These are phyloP conservation scores for Chelon auratus DNA, from an alignment of 2,797 vertebrate genomes.

Conservation along the genomic window DNA sequence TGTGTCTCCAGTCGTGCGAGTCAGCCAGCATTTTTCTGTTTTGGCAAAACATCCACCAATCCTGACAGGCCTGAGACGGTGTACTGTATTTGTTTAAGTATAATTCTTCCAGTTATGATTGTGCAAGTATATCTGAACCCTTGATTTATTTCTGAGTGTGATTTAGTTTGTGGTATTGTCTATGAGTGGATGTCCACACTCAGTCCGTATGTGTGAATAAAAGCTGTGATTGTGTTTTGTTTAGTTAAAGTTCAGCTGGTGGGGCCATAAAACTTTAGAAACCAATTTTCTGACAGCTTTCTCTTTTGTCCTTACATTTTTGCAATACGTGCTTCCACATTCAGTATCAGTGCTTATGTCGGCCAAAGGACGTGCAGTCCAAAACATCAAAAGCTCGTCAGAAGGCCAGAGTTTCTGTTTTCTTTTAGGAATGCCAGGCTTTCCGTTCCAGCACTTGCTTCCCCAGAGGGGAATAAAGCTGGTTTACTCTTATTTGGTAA, in stretches of 20 bases:
- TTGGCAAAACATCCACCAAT: slow-evolving; percentile 31
- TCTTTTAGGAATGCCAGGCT: slow-evolving; percentile 70
- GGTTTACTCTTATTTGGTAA: slow-evolving; percentile 83
- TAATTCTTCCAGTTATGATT: background rate
- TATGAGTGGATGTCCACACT: background rate
- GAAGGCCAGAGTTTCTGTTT: slow-evolving; percentile 67
- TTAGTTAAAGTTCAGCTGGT: slow-evolving; percentile 29
- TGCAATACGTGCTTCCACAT: slow-evolving; percentile 4
- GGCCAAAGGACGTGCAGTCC: slow-evolving; percentile 61
- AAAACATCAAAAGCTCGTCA: slow-evolving; percentile 60
- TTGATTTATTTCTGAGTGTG: background rate
- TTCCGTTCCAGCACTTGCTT: slow-evolving; percentile 70
- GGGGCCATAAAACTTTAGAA: slow-evolving; percentile 34
- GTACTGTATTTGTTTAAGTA: slow-evolving; percentile 9
- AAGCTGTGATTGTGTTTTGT: slow-evolving; percentile 6
- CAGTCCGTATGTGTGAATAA: slow-evolving; percentile 17
- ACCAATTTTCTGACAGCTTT: slow-evolving; percentile 27
- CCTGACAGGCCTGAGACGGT: background rate
- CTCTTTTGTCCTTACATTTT: slow-evolving; percentile 29
- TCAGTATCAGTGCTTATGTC: slow-evolving; percentile 67
- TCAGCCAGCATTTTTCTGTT: slow-evolving; percentile 39
- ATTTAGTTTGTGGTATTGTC: slow-evolving; percentile 5
- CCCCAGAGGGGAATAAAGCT: slow-evolving; percentile 64
- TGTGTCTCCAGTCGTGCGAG: slow-evolving; percentile 31
- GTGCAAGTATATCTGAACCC: background rate